Percentiles rank a stretch among this genome's conserved stretches.
phyloP scores from a whole-genome alignment of 1,140 invertebrate genomes.

The Psilanteris sp. region DNA sequence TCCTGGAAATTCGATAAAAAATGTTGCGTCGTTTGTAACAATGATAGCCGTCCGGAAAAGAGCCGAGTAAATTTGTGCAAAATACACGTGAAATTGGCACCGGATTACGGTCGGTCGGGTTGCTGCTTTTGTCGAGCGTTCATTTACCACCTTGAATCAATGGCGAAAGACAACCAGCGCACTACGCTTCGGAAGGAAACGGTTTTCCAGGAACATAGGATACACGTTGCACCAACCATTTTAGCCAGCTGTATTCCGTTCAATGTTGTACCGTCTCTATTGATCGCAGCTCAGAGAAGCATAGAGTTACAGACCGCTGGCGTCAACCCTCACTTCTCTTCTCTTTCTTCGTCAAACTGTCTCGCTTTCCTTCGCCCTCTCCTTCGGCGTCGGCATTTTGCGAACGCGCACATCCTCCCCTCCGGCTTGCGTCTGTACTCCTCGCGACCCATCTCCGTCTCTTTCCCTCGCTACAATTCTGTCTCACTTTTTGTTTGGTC shows the following conservation, averaged over 20 bases:
- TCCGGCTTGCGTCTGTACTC: too few species aligned
- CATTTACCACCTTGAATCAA: slow-evolving; percentile 54
- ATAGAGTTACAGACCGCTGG: slow-evolving; percentile 76
- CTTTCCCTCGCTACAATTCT: slow-evolving; percentile 7
- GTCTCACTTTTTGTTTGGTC: slow-evolving; percentile 50
- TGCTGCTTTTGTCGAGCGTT: slow-evolving; percentile 23
- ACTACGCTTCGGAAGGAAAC: slow-evolving; percentile 48
- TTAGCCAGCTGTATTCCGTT: slow-evolving; percentile 73
- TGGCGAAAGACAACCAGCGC: slow-evolving; percentile 44
- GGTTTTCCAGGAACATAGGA: slow-evolving; percentile 66
- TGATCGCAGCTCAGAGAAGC: slow-evolving; percentile 76
- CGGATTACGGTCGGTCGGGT: slow-evolving; percentile 20
- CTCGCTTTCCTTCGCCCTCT: slow-evolving; percentile 50
- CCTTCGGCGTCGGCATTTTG: slow-evolving; percentile 31
- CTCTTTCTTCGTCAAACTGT: slow-evolving; percentile 54
- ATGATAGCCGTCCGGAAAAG: slow-evolving; percentile 11
- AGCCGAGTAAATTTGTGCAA: slow-evolving; percentile 23
- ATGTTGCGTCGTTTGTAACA: not conserved
- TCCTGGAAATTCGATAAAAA: slow-evolving; percentile 11
- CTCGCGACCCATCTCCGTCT: too few species aligned
- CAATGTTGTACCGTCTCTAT: slow-evolving; percentile 75
- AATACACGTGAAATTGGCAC: slow-evolving; percentile 48
- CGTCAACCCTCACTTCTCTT: slow-evolving; percentile 68
- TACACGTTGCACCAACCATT: slow-evolving; percentile 68
- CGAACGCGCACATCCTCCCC: slow-evolving; percentile 12